A percentile compares a stretch with the other conserved stretches of the same genome.
Conservation (phyloP, 2,888 invertebrate genomes). For the Syrphus vitripennis region DNA sequence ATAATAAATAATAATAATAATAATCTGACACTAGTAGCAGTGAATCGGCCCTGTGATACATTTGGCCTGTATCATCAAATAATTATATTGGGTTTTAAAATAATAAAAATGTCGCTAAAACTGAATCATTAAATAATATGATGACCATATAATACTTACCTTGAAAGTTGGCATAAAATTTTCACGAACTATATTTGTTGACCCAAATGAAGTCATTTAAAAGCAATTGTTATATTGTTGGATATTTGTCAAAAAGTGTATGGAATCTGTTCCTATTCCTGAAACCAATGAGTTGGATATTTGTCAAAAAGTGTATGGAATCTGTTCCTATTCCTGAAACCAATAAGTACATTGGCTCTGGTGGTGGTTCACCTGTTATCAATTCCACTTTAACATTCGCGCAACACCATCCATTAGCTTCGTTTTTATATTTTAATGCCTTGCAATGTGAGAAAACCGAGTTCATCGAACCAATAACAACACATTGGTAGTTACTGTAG, state of each 20-base stretch:
- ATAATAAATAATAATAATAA: no score
- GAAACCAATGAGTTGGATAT: no score
- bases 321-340: not conserved
- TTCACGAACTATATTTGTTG: constrained; percentile 51
- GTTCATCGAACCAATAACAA: not conserved
- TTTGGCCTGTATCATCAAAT: not conserved
- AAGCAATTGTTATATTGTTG: constrained; percentile 71
- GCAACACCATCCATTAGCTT: not conserved
- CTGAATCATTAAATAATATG: no score
- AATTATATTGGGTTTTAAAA: no score
- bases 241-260: no score
- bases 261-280: no score
- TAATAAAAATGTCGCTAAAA: no score
- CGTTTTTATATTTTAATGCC: not conserved
- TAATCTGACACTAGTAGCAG: no score
- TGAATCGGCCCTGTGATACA: constrained; percentile 38
- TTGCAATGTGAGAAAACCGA: not conserved
- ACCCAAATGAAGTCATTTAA: constrained; percentile 72
- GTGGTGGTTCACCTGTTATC: not conserved
- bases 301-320: constrained; percentile 52
- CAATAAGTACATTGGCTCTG: not conserved
- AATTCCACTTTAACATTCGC: not conserved
- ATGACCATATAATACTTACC: no score
- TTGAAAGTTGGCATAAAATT: no score
- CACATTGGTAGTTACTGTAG: not conserved